These are phyloP conservation scores for Papilio gigon DNA, from an alignment of 2,888 invertebrate species.

Conservation along the genomic window DNA sequence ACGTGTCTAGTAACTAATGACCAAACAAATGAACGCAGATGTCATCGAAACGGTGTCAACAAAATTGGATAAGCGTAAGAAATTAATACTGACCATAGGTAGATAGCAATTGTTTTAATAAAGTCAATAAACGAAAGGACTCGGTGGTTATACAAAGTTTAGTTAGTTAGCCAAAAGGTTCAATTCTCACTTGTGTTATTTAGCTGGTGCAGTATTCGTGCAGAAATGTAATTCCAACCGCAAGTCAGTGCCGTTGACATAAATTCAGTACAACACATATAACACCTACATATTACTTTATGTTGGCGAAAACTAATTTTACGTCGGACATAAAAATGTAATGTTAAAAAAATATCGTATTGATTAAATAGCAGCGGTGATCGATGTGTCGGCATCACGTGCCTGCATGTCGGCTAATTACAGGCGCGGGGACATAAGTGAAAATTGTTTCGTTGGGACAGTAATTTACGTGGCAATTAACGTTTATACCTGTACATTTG, in stretches of 20 bases:
- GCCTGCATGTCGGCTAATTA: slow-evolving; percentile 12
- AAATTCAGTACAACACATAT: slow-evolving; percentile 23
- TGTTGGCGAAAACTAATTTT: slow-evolving; percentile 27
- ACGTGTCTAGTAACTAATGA: no score
- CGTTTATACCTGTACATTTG: slow-evolving; percentile 11
- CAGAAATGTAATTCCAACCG: slow-evolving; percentile 24
- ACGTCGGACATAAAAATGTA: slow-evolving; percentile 7
- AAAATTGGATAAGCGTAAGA: no score
- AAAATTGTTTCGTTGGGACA: slow-evolving; percentile 25
- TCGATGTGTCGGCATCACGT: slow-evolving; percentile 8
- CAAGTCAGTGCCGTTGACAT: slow-evolving; percentile 20
- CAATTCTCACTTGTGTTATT: slow-evolving; percentile 20
- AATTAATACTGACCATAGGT: no score
- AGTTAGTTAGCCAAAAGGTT: not conserved
- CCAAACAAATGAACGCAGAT: no score
- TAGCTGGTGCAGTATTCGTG: slow-evolving; percentile 12
- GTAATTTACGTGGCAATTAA: slow-evolving; percentile 27
- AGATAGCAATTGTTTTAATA: not conserved
- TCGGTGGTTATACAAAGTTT: slow-evolving; percentile 2
- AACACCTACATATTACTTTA: not conserved
- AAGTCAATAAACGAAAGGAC: not conserved
- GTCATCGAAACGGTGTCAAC: no score
- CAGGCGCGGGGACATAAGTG: slow-evolving; percentile 19
- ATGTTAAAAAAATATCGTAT: slow-evolving; percentile 7
- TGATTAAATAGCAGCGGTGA: slow-evolving; percentile 6